Evolutionary conservation across 2,888 invertebrate species (phyloP).

Genomic region (Euplexia lucipara): DNA sequence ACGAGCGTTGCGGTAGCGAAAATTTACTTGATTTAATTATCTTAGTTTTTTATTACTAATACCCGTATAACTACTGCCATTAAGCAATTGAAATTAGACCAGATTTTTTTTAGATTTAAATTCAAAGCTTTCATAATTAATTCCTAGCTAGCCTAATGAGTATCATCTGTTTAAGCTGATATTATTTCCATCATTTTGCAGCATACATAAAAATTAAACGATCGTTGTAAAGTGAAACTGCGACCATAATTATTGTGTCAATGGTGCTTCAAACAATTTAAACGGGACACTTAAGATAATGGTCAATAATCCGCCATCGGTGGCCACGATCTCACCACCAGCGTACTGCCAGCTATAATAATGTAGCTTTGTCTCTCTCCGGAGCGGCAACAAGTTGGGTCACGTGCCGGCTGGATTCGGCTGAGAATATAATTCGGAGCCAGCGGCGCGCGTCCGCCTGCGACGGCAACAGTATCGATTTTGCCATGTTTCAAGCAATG

Average conservation of each 20-base stretch:
- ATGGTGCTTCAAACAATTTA: constrained; percentile 59
- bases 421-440: constrained; percentile 83
- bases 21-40: too few relatives aligned
- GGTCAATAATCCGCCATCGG: constrained; percentile 64
- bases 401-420: constrained; percentile 87
- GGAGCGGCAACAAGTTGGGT: constrained; percentile 88
- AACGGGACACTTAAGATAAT: constrained; percentile 60
- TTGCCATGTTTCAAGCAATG: constrained; percentile 82
- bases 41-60: not conserved
- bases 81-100: too few relatives aligned
- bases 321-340: constrained; percentile 58
- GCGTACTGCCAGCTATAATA: constrained; percentile 67
- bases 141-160: not conserved
- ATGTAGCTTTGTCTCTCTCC: constrained; percentile 70
- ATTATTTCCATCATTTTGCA: not conserved
- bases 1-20: constrained; percentile 57
- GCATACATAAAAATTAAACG: constrained; percentile 21
- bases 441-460: constrained; percentile 86
- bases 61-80: not conserved
- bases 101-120: not conserved
- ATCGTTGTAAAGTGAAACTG: constrained; percentile 47
- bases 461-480: constrained; percentile 86
- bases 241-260: constrained; percentile 52
- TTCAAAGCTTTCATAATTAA: not conserved
- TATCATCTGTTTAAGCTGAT: not conserved